Conservation (phyloP, 1,140 invertebrate genomes). For the Catajapyx aquilonaris region DNA sequence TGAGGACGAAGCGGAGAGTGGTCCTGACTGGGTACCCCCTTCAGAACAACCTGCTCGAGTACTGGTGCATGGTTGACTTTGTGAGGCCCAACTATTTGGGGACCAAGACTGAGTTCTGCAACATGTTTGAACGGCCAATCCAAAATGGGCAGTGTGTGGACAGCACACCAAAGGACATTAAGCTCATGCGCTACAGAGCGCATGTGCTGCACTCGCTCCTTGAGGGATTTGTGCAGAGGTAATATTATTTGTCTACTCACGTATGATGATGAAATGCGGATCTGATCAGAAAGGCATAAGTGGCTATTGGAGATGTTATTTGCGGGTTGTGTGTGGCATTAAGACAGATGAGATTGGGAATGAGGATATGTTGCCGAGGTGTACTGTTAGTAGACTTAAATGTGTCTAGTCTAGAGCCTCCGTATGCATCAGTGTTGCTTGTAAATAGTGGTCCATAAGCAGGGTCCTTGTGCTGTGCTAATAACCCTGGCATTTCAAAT, state of each 20-base stretch:
- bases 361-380: too few relatives aligned
- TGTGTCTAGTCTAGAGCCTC: too few relatives aligned
- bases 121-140: constrained; percentile 89
- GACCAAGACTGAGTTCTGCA: constrained; percentile 79
- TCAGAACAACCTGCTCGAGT: constrained; percentile 91
- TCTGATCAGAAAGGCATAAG: too few relatives aligned
- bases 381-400: too few relatives aligned
- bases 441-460: too few relatives aligned
- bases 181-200: constrained; percentile 70
- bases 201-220: constrained; percentile 76
- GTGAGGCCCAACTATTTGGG: constrained; percentile 82
- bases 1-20: constrained; percentile 68
- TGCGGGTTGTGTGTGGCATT: too few relatives aligned
- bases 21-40: constrained; percentile 88
- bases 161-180: constrained; percentile 70
- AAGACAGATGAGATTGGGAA: too few relatives aligned
- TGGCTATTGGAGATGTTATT: too few relatives aligned
- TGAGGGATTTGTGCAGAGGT: constrained; percentile 76
- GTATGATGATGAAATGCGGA: neutral
- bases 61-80: constrained; percentile 64
- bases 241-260: constrained; percentile 6
- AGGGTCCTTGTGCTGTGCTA: too few relatives aligned
- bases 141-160: constrained; percentile 88
- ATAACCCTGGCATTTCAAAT: too few relatives aligned
- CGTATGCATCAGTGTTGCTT: too few relatives aligned